Percentiles rank a stretch among this genome's conserved stretches.
Evolutionary conservation across 2,797 vertebrate species (phyloP).

Genomic region (Alca torda): DNA sequence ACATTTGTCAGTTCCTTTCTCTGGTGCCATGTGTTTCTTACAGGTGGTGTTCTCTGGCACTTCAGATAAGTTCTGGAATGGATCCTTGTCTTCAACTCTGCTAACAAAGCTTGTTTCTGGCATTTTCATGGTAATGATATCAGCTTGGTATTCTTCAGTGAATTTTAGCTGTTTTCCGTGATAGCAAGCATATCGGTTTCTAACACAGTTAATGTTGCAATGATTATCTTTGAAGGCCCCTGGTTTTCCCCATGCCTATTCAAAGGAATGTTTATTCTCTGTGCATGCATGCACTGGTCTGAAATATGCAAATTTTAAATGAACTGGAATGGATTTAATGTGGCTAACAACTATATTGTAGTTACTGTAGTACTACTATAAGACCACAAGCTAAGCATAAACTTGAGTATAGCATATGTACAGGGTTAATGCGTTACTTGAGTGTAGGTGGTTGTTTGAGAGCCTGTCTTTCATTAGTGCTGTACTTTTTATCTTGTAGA

Average conservation of each 20-base stretch:
- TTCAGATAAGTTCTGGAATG: not conserved
- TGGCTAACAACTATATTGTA: not conserved
- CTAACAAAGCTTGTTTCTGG: not conserved
- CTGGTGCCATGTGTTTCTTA: not conserved
- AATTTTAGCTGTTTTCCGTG: not conserved
- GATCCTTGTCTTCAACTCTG: not conserved
- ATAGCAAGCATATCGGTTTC: not conserved
- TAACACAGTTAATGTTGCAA: not conserved
- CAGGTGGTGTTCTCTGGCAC: not conserved
- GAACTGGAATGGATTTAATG: not conserved
- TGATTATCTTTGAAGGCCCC: not conserved
- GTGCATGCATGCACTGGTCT: not conserved
- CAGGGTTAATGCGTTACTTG: not conserved
- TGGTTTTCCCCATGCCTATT: not conserved
- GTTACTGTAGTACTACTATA: not conserved
- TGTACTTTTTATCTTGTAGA: not conserved
- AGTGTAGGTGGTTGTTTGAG: not conserved
- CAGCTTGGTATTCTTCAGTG: not conserved
- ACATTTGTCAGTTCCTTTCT: not conserved
- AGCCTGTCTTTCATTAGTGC: constrained; percentile 6
- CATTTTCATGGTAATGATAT: not conserved
- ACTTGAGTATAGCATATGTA: not conserved
- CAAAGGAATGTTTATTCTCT: not conserved
- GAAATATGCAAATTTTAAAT: not conserved
- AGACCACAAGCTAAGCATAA: not conserved